Conservation (phyloP, 2,113 vertebrate species). For the Anseranas semipalmata region DNA sequence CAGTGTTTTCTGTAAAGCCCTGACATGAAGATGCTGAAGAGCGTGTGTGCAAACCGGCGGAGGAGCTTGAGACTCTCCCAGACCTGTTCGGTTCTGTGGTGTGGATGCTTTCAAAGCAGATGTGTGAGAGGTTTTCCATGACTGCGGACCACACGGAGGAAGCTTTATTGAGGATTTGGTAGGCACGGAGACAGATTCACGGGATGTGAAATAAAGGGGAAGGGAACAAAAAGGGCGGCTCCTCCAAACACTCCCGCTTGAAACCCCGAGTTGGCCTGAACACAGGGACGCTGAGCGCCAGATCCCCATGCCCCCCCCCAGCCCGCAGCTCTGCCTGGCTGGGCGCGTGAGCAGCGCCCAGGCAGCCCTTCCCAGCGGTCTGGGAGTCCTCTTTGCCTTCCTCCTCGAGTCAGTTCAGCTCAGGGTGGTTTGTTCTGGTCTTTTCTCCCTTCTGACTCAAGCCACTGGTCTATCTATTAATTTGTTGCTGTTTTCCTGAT, state of each 20-base stretch:
- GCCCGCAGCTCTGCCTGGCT: accelerated
- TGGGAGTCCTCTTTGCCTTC: background rate
- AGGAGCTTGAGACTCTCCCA: background rate
- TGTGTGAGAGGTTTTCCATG: background rate
- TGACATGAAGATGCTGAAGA: background rate
- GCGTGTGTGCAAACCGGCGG: accelerated
- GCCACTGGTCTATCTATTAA: background rate
- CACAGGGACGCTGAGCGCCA: background rate
- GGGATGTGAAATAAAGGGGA: background rate
- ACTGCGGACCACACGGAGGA: background rate
- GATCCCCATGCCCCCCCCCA: background rate
- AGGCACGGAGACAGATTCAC: background rate
- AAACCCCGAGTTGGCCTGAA: background rate
- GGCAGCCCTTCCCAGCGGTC: background rate
- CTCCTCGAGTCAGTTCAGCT: background rate
- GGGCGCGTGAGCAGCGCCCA: background rate
- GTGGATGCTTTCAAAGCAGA: background rate
- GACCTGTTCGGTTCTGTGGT: background rate
- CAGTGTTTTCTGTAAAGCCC: background rate
- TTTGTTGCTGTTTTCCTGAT: conserved; percentile 54
- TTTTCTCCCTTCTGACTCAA: background rate
- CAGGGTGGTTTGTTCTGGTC: background rate
- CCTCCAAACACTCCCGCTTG: background rate
- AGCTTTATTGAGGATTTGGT: background rate
- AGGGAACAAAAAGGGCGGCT: background rate